Evolutionary conservation across 23 tunicate genomes (phyloP).

Genomic region (Clavelina lepadiformis): DNA sequence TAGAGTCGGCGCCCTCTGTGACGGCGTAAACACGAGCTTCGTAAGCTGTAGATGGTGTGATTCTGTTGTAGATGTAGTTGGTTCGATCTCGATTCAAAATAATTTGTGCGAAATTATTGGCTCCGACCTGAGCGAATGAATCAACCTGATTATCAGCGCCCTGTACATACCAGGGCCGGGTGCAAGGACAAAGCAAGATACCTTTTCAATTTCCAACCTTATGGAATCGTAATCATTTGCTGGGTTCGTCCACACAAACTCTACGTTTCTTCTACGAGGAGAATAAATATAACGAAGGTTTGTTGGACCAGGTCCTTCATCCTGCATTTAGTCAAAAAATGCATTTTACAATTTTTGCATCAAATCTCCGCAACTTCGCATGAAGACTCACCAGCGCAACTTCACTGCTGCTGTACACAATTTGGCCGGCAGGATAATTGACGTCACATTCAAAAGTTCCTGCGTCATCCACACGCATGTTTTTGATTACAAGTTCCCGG

Average conservation of each 20-base stretch:
- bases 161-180: neutral
- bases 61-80: neutral
- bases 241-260: slow-evolving; percentile 43
- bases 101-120: neutral
- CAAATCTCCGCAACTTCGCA: neutral
- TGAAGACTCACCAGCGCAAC: slow-evolving; percentile 31
- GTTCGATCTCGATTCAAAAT: neutral
- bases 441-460: slow-evolving; percentile 65
- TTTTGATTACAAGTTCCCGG: slow-evolving; percentile 17
- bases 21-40: slow-evolving; percentile 19
- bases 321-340: neutral
- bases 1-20: slow-evolving; percentile 15
- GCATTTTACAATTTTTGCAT: neutral
- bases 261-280: slow-evolving; percentile 16
- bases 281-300: slow-evolving; percentile 16
- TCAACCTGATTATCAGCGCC: neutral
- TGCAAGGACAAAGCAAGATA: slow-evolving; percentile 1
- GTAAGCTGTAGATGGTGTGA: slow-evolving; percentile 19
- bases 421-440: slow-evolving; percentile 1
- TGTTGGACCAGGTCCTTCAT: slow-evolving; percentile 4
- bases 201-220: slow-evolving; percentile 41
- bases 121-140: slow-evolving; percentile 7
- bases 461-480: slow-evolving; percentile 38
- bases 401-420: slow-evolving; percentile 2
- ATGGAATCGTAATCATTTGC: slow-evolving; percentile 11